Base-by-base conservation (phyloP, 2,797 vertebrate genomes). In the Anniella stebbinsi region DNA sequence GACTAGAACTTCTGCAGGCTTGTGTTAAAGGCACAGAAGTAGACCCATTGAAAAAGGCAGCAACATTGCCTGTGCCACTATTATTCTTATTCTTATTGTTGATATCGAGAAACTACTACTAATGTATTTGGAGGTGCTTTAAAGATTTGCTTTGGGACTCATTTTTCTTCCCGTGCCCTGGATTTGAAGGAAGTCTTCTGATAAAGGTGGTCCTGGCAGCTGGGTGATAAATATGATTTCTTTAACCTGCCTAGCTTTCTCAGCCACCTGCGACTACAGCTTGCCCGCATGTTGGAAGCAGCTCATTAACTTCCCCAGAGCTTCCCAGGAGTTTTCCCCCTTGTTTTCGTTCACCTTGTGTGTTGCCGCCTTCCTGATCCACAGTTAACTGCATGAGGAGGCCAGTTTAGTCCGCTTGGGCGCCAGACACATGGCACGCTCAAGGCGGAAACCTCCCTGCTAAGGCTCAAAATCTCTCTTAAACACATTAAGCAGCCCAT, bases 401-500 rank as follows among this genome's bases (percentile, higher is more conserved):
- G 95, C 96, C 93, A 82, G 93, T 95, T 48, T 63, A 80, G 28
- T 66, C 72, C 89, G 92, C 95, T 96, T 96, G 97, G 95, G 96
- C 97, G 96, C 95, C 5, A 60, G 63, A 89, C 94, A 95, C 94
- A 0, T 91, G 94, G 95, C 90, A 93, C 91, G 97, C 97, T 96
- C 92, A 95, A 96, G 97, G 97, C 97, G 95, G 97, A 96, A 96
- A 95, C 95, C 95, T 97, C 97, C 97, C 97, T 78, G 95, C 96
- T 94, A 97, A 95, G 97, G 96, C 96, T 96, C 97, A 96, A 96
- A 98, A 98, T 98, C 98, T 98, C 98, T 98, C 98, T 98, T 98
- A 97, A 98, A 98, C 98, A 98, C 98, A 98, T 98, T 98, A 98
- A 98, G 98, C 98, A 97, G 98, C 97, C 98, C 97, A 98, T 98